Conservation (phyloP, 2,888 invertebrate species). For the Seira ritae region DNA sequence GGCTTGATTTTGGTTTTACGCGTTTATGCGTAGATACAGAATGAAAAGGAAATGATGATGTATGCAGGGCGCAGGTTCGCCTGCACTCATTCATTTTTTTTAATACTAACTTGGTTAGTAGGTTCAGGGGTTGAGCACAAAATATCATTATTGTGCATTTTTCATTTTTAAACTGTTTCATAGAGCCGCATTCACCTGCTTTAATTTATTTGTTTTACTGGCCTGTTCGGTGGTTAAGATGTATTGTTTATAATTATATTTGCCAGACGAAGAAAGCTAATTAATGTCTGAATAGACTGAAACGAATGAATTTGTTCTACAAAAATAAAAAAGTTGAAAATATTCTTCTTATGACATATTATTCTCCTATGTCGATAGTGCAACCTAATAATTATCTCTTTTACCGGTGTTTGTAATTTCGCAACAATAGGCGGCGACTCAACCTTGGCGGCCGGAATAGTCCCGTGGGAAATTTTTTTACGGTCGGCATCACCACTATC, state of each 20-base stretch:
- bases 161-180: slow-evolving; percentile 56
- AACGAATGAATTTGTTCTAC: too few species aligned
- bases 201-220: too few species aligned
- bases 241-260: too few species aligned
- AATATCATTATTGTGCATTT: slow-evolving; percentile 49
- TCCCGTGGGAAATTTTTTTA: slow-evolving; percentile 43
- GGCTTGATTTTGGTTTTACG: too few species aligned
- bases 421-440: slow-evolving; percentile 29
- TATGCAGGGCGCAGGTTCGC: not conserved
- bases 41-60: slow-evolving; percentile 52
- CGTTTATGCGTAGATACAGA: slow-evolving; percentile 49
- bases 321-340: slow-evolving; percentile 21
- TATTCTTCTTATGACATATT: not conserved
- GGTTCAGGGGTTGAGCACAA: slow-evolving; percentile 57
- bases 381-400: slow-evolving; percentile 47
- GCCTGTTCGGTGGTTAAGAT: too few species aligned
- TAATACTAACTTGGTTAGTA: slow-evolving; percentile 56
- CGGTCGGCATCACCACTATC: too few species aligned
- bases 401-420: slow-evolving; percentile 51
- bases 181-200: too few species aligned
- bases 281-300: too few species aligned
- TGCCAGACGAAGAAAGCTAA: too few species aligned
- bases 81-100: slow-evolving; percentile 3
- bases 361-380: slow-evolving; percentile 20
- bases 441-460: slow-evolving; percentile 10